Base-by-base conservation (phyloP, 1,140 invertebrate species). In the Musca vetustissima region DNA sequence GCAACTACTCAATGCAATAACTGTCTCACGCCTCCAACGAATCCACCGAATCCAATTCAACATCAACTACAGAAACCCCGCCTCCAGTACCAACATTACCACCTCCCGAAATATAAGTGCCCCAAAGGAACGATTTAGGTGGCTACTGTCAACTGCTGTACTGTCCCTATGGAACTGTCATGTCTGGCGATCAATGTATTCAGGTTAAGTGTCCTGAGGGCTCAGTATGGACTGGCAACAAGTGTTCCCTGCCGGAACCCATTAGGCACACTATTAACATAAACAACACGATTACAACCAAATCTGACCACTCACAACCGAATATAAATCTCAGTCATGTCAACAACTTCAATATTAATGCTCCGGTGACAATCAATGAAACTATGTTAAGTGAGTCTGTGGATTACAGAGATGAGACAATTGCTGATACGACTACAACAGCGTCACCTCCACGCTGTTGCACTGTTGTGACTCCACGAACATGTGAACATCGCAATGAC, bases 291-390 rank as follows among this genome's bases (percentile, higher is more conserved):
- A 61, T 73, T 67, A 64, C 17, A 49, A 67, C 13, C 24, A 61
- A 7, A 53, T 67, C 19, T 7, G 65, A 69, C 36, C 48, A 22
- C 24, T 59, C 22, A 2, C 24, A 22, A 2, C 67, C 73, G 0
- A 48, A 74, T 15, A 25, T 77, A 17, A 47, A 72, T 8, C 22
- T 75, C 0, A 75, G 74, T 21, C 74, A 76, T 70, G 65, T 71
- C 1, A 75, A 77, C 15, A 75, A 76, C 21, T 17, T 78, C 21
- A 1, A 49, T 6, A 71, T 79, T 1, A 79, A 79, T 68, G 73
- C 76, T 3, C 73, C 76, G 0, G 66, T 78, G 22, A 24, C 43
- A 19, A 15, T 65, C 1, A 6, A 65, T 7, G 9, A 19, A 52
- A 17, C 9, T 1, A n/a, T 4, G 50, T 19, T 17, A 13, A 36